phyloP scores from a whole-genome alignment of 2,113 vertebrate genomes.

The Callopanchax toddi region DNA sequence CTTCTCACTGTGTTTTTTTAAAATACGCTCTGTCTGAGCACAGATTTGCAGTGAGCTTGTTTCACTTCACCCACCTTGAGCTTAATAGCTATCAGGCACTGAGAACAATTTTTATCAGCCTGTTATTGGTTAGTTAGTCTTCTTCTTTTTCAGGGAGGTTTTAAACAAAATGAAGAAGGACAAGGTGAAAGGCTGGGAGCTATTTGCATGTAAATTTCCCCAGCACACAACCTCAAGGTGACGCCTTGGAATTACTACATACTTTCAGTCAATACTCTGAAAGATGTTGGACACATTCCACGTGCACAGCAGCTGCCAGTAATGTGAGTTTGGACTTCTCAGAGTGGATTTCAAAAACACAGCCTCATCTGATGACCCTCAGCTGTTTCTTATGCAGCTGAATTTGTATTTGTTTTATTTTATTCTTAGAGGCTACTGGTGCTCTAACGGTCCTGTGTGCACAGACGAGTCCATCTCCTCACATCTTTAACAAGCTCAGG shows the following conservation, averaged over 20 bases:
- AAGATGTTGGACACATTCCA: conserved; percentile 19
- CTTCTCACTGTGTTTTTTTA: conserved; percentile 1
- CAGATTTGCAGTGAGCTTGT: conserved; percentile 43
- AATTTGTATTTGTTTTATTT: conserved; percentile 5
- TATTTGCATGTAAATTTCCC: conserved; percentile 74
- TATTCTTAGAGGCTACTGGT: conserved; percentile 15
- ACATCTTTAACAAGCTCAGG: conserved; percentile 65
- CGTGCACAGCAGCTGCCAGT: conserved; percentile 33
- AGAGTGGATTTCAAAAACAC: conserved; percentile 24
- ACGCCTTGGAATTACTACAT: conserved; percentile 42
- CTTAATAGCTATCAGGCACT: conserved; percentile 39
- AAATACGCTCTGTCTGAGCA: conserved; percentile 19
- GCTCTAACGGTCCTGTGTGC: conserved; percentile 36
- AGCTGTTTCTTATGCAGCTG: conserved; percentile 9
- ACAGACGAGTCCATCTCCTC: conserved; percentile 32
- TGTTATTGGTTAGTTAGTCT: conserved; percentile 49
- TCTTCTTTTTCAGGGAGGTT: conserved; percentile 14
- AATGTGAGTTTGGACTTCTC: conserved; percentile 11
- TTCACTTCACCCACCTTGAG: conserved; percentile 49
- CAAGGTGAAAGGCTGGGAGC: conserved; percentile 34
- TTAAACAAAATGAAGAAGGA: conserved; percentile 51
- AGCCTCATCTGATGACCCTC: background rate
- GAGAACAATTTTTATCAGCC: conserved; percentile 26
- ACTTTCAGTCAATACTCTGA: conserved; percentile 50
- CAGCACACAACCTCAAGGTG: conserved; percentile 55